These are phyloP conservation scores for Lapara coniferarum DNA, from an alignment of 2,888 invertebrate species.

Conservation along the genomic window DNA sequence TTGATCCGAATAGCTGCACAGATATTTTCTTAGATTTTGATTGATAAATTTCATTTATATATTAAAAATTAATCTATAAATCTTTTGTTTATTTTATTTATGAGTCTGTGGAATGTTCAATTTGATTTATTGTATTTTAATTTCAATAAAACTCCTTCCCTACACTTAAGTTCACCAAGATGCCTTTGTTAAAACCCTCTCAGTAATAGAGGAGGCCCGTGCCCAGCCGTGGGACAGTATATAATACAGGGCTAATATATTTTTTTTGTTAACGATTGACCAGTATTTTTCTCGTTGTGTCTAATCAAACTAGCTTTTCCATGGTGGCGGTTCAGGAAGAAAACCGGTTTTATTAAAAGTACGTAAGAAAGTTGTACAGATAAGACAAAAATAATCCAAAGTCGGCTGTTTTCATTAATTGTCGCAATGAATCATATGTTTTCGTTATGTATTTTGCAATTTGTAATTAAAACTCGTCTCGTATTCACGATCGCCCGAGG, in stretches of 20 bases:
- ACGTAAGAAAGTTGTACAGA: slow-evolving; percentile 18
- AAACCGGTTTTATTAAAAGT: background rate
- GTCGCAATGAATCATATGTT: background rate
- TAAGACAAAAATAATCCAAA: slow-evolving; percentile 6
- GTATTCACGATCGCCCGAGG: background rate
- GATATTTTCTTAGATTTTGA: background rate
- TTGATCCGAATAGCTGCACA: background rate
- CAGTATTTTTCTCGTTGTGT: background rate
- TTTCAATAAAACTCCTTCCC: background rate
- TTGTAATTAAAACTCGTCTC: slow-evolving; percentile 8
- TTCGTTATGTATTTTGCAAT: background rate
- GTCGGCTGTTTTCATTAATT: background rate
- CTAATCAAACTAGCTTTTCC: background rate
- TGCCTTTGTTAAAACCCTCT: too few relatives aligned
- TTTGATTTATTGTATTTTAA: slow-evolving; percentile 5
- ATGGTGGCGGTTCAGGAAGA: slow-evolving; percentile 2
- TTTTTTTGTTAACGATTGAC: background rate
- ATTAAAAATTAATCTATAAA: background rate
- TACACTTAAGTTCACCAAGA: background rate
- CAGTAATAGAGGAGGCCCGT: too few relatives aligned
- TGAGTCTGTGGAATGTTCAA: background rate
- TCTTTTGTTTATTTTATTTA: slow-evolving; percentile 20
- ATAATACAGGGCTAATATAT: too few relatives aligned
- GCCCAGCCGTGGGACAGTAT: too few relatives aligned
- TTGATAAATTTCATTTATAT: slow-evolving; percentile 6